phyloP scores from a whole-genome alignment of 1,140 invertebrate genomes.

The Homarus americanus region DNA sequence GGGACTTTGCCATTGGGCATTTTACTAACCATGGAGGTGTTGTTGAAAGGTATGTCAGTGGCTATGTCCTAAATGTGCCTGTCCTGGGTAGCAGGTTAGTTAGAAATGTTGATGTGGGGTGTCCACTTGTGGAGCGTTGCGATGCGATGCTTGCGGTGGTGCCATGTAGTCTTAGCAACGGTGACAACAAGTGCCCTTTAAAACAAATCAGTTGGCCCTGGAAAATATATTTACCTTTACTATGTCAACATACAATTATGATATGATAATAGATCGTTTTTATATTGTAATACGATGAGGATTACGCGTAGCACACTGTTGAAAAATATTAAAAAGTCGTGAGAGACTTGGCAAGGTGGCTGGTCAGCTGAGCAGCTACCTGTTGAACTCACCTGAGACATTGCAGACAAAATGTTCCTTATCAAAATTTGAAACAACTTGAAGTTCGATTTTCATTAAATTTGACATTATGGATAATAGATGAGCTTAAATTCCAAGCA shows the following conservation, averaged over 20 bases:
- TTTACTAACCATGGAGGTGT: neutral
- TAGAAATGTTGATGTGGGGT: neutral
- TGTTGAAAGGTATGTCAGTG: neutral
- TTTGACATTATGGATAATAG: no score
- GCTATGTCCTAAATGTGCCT: neutral
- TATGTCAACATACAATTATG: neutral
- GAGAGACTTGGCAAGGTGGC: slow-evolving; percentile 29
- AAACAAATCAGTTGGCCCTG: neutral
- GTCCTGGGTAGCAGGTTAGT: neutral
- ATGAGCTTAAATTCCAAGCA: no score
- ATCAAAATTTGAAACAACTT: no score
- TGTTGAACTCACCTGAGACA: slow-evolving; percentile 29
- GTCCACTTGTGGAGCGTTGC: slow-evolving; percentile 8
- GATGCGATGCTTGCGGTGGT: slow-evolving; percentile 29
- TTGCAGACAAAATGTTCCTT: neutral
- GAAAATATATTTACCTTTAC: neutral
- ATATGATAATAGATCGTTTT: neutral
- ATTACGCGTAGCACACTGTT: neutral
- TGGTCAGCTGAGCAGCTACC: slow-evolving; percentile 37
- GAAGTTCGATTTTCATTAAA: no score
- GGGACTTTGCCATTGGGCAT: neutral
- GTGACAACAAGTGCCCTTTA: slow-evolving; percentile 1
- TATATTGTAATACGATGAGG: neutral
- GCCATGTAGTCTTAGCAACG: slow-evolving; percentile 35
- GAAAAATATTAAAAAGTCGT: neutral